phyloP scores from a whole-genome alignment of 2,888 invertebrate species.

The Limenitis camilla region DNA sequence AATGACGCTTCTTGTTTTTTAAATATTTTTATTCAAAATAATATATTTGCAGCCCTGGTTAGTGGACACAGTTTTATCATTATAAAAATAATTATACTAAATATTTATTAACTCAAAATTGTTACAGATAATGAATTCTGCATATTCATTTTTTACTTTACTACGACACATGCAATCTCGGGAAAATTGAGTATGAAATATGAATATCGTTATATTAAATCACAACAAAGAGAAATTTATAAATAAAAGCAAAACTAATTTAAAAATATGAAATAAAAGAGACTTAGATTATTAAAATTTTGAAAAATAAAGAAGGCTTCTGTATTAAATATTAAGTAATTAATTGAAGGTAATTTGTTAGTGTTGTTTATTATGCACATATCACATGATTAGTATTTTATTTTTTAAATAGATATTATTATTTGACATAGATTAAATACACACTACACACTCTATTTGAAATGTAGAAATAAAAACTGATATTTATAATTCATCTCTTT shows the following conservation, averaged over 20 bases:
- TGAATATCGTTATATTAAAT: neutral
- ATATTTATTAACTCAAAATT: constrained; percentile 2
- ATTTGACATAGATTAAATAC: too few relatives aligned
- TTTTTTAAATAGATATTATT: too few relatives aligned
- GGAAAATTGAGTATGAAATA: constrained; percentile 24
- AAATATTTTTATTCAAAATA: neutral
- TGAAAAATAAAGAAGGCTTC: too few relatives aligned
- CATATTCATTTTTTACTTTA: constrained; percentile 55
- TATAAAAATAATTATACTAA: neutral
- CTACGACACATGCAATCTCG: constrained; percentile 48
- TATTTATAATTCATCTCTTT: neutral
- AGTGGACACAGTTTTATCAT: too few relatives aligned
- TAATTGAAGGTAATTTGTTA: too few relatives aligned
- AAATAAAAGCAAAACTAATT: neutral
- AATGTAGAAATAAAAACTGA: neutral
- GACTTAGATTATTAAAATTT: too few relatives aligned
- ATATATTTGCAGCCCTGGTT: neutral
- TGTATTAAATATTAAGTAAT: too few relatives aligned
- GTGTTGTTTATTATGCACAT: too few relatives aligned
- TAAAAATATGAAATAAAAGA: neutral
- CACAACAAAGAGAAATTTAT: neutral
- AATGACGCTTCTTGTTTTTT: neutral
- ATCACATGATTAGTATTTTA: too few relatives aligned
- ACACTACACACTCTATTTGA: too few relatives aligned
- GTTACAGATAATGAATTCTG: constrained; percentile 58